Percentiles rank a stretch among this genome's conserved stretches.
phyloP scores from a whole-genome alignment of 2,888 invertebrate species.

The Andrena minutula region DNA sequence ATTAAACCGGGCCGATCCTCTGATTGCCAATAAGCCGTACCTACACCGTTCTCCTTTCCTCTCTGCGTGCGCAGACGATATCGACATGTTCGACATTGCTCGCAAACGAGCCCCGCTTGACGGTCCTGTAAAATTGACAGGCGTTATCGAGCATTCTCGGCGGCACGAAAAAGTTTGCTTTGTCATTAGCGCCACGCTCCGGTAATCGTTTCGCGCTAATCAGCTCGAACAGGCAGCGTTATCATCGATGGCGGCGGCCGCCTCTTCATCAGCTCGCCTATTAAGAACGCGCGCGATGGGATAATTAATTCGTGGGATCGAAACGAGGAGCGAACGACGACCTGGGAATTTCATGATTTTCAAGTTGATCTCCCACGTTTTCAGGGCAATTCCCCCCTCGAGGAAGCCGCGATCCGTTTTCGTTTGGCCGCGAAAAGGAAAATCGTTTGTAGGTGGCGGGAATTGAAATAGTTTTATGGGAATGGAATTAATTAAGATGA shows the following conservation, averaged over 20 bases:
- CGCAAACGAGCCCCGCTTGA: conserved; percentile 52
- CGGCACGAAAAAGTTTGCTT: conserved; percentile 48
- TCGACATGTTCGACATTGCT: conserved; percentile 56
- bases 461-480: no score
- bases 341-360: background rate
- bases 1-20: conserved; percentile 39
- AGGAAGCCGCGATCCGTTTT: background rate
- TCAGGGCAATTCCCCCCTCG: background rate
- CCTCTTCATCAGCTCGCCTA: background rate
- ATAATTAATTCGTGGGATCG: background rate
- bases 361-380: background rate
- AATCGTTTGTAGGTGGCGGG: no score
- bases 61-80: conserved; percentile 29
- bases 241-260: conserved; percentile 7
- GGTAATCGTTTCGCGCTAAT: conserved; percentile 31
- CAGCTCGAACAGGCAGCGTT: conserved; percentile 12
- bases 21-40: conserved; percentile 43
- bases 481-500: no score
- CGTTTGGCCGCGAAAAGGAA: no score
- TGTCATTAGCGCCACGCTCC: conserved; percentile 42
- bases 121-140: conserved; percentile 56
- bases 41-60: conserved; percentile 26
- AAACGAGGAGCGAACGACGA: no score
- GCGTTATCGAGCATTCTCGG: conserved; percentile 51
- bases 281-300: background rate